A percentile compares a stretch with the other conserved stretches of the same genome.
Conservation (phyloP, 2,113 vertebrate species). For the Pongo abelii region DNA sequence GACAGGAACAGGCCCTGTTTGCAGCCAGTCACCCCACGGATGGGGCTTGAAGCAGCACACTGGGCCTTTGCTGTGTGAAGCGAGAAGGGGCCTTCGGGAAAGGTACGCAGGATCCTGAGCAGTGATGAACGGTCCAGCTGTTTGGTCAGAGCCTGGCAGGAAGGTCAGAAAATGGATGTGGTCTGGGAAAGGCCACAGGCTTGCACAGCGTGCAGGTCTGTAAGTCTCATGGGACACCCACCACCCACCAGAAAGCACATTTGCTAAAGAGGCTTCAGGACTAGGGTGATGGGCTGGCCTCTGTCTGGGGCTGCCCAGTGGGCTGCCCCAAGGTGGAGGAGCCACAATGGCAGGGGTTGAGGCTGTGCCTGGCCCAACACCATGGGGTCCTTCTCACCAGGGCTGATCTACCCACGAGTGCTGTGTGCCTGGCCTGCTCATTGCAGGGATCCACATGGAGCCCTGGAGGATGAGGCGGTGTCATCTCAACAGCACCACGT, state of each 20-base stretch:
- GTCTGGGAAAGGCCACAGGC: not conserved
- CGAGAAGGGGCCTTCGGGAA: too few species aligned
- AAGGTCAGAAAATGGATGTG: not conserved
- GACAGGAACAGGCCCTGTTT: not conserved
- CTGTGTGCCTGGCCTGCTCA: rapidly evolving
- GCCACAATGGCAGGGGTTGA: too few species aligned
- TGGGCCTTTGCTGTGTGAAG: not conserved
- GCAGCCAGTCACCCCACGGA: not conserved
- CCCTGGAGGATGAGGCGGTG: too few species aligned
- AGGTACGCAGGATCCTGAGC: too few species aligned
- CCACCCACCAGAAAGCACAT: not conserved
- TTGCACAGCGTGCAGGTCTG: not conserved
- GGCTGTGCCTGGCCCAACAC: not conserved
- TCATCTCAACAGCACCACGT: too few species aligned
- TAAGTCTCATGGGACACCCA: not conserved
- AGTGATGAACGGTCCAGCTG: rapidly evolving
- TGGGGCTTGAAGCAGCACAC: too few species aligned
- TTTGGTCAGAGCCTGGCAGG: not conserved
- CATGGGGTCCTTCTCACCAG: not conserved
- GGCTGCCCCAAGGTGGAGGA: not conserved
- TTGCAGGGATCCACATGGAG: not conserved
- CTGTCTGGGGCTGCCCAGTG: not conserved
- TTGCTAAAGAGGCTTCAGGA: too few species aligned
- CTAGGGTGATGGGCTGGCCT: rapidly evolving
- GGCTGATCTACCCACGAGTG: not conserved